phyloP scores from a whole-genome alignment of 2,113 vertebrate species.

The Catagonus wagneri region DNA sequence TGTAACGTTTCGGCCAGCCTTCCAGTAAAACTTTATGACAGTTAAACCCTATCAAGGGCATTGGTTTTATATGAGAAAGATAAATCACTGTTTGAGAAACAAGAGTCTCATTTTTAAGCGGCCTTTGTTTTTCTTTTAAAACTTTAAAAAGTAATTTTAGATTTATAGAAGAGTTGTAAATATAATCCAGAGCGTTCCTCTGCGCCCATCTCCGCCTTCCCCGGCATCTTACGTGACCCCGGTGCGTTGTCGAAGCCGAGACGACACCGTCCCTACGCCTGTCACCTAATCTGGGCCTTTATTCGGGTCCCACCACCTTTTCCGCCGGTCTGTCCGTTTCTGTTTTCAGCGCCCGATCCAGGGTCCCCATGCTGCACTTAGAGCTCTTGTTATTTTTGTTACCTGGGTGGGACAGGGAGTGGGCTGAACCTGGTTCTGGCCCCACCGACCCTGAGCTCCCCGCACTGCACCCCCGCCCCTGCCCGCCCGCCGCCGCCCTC shows the following conservation, averaged over 20 bases:
- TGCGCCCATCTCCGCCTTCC: accelerated
- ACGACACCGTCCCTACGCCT: accelerated
- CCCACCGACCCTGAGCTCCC: background rate
- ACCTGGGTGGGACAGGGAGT: background rate
- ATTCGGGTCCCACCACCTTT: accelerated
- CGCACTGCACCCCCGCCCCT: background rate
- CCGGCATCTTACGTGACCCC: accelerated
- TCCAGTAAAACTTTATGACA: background rate
- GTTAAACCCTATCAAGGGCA: background rate
- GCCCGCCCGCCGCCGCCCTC: accelerated
- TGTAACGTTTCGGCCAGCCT: background rate
- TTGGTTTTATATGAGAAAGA: constrained; percentile 57
- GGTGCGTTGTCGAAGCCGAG: background rate
- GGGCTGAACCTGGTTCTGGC: background rate
- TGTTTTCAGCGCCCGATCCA: background rate
- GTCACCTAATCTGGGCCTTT: accelerated
- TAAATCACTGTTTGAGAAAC: constrained; percentile 45
- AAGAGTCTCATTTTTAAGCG: background rate
- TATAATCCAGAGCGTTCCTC: background rate
- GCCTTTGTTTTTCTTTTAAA: background rate
- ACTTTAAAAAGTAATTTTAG: constrained; percentile 13
- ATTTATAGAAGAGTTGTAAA: background rate
- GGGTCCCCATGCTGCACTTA: background rate
- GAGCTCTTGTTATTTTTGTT: background rate
- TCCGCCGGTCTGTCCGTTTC: accelerated